Evolutionary conservation across 2,797 vertebrate genomes (phyloP), one percentile per base, ranked within the genome.

Genomic region (Pangasius macronema): DNA sequence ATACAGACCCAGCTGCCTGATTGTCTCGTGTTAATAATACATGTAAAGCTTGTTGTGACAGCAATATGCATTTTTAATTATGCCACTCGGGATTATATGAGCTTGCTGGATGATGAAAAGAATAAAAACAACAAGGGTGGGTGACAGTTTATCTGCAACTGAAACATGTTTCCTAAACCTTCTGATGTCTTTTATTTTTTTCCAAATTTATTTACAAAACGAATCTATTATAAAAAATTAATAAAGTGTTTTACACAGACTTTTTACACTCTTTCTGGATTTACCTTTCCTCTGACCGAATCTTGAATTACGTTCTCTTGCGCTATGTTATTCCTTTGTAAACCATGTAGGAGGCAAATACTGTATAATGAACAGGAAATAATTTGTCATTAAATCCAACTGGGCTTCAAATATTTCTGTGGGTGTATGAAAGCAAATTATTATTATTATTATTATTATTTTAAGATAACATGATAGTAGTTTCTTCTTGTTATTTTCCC

Each of bases 41-140:
- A 94, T 93, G 88, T 90, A 91, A 92, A 89, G 80, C 88, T 91
- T 87, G 90, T 85, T 91, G 91, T 91, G 90, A 94, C 91, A 93
- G 93, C 90, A 93, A 89, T 90, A 91, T 93, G 89, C 79, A 94
- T 94, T 93, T 92, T 93, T 93, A 93, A 96, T 94, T 72, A 90
- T 67, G 53, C 90, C 89, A 91, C 92, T 92, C 76, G 91, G 84
- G 89, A 81, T 89, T 86, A 89, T 51, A 86, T 70, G 55, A 89
- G 84, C 79, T 87, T 81, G 88, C 88, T 87, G 87, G 42, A 86
- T 51, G 89, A 90, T 75, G 84, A 85, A 89, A 82, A 91, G 59
- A 90, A 83, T 88, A 88, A 92, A 84, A 91, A 90, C 89, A 90
- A 92, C 92, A 83, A 30, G 13, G 55, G 63, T 85, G 85, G 80